Conservation (phyloP, 2,113 vertebrate genomes). For the Nymphicus hollandicus region DNA sequence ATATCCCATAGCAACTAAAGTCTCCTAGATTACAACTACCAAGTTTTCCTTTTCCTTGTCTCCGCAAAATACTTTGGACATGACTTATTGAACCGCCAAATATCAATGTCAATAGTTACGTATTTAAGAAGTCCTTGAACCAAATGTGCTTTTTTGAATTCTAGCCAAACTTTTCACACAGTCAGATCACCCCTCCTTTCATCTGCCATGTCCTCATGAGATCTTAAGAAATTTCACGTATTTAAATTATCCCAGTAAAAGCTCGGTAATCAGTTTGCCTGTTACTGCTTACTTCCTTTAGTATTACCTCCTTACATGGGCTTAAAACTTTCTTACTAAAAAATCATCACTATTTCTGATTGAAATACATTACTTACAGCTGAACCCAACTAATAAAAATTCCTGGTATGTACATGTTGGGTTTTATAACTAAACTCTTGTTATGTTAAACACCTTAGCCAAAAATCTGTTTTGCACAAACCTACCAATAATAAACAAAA, state of each 20-base stretch:
- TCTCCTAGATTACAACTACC: background rate
- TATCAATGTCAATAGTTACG: background rate
- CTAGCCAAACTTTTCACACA: background rate
- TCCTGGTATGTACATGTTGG: accelerated
- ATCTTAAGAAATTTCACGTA: background rate
- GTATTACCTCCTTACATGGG: background rate
- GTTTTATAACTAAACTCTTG: background rate
- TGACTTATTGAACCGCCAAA: background rate
- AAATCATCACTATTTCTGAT: background rate
- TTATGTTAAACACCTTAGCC: background rate
- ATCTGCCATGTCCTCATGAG: background rate
- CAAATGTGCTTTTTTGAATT: background rate
- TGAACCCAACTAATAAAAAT: background rate
- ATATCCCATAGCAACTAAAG: background rate
- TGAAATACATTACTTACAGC: background rate
- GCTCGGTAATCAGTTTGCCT: background rate
- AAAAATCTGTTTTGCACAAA: background rate
- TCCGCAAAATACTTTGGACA: background rate
- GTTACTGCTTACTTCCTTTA: background rate
- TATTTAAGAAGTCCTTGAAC: slow-evolving; percentile 11
- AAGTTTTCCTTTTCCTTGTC: background rate
- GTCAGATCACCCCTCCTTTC: background rate
- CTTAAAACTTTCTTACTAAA: background rate
- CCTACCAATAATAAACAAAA: background rate
- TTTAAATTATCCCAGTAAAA: slow-evolving; percentile 16